Base-by-base conservation (phyloP, 2,888 invertebrate genomes). In the Sussaba pulchella region DNA sequence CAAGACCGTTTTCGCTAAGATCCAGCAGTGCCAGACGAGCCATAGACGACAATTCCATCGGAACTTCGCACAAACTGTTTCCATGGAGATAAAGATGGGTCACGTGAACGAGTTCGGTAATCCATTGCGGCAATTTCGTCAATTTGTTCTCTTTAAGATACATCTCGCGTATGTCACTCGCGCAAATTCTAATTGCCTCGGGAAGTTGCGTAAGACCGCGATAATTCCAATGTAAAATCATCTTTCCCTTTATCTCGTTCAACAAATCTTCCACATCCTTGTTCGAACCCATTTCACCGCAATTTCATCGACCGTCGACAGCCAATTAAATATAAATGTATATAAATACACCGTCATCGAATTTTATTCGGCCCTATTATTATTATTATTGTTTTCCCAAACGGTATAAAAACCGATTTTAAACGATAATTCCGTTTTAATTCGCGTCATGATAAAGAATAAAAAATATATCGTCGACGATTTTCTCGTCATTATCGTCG, bases 201-300 rank as follows among this genome's bases (percentile, higher is more conserved):
- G 92, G 92, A 52, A 92, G 83, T 74, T 89, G 84, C 5, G 74
- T 74, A 12, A 92, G 86, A 66, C 89, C 90, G 9, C 92, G 88
- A 83, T 91, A 92, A 84, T 92, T 92, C 92, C 92, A 92, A 74
- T 92, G 92, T 9, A 92, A 85, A 79, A 92, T 92, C 72, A 84
- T 82, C 82, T 92, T 92, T 41, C 85, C 87, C 75, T 85, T 86
- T 5, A 92, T 89, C 78, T 92, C 92, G 6, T 88, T 87, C n/a
- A 87, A 86, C 85, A 92, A 88, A 76, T 92, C 91, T 76, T 83
- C 57, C 8, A 17, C 1, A 31, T 57, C 31, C 2, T 3, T 9
- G 14, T 57, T 17, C 8, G 31, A 14, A 31, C 14, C 4, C 57
- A 57, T 57, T 6, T 6, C 6, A 31, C 6, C 31, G 2, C 31